Evolutionary conservation across 2,797 vertebrate species (phyloP), one percentile per base, ranked within the genome.

Genomic region (Hydrolagus colliei): DNA sequence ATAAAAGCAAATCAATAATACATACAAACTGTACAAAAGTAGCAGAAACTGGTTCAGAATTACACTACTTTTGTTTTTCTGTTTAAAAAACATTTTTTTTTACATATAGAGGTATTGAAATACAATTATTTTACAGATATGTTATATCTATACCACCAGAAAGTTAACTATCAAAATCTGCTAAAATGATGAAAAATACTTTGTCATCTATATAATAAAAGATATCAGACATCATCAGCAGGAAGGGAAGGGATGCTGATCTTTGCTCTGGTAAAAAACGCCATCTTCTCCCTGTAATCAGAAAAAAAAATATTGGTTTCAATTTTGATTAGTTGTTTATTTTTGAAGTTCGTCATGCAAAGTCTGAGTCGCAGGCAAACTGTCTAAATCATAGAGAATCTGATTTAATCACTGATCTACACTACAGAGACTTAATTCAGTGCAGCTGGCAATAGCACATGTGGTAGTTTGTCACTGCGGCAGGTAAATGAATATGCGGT

Each of bases 221-320:
- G 73, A 27, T 86, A 92, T 91, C 93, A 96, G 74, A 96, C 95
- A 75, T 96, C 95, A 59, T 96, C 94, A 13, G 93, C 94, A 0
- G 95, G 94, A 87, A 96, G 92, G 85, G 94, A 90, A 11, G 95
- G 95, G 89, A 96, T 93, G 88, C 90, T 95, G 87, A 96, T 94
- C 92, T 93, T 96, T 0, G 94, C 93, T 89, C 94, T 90, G 72
- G 95, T 96, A 91, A 96, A 96, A 88, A 95, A 96, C 9, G 95
- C 94, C 12, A 96, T 96, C 93, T 95, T 96, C 92, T 96, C 94
- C 93, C 95, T 96, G 71, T 76, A 88, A 88, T 84, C 0, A 72
- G 65, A 62, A 86, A 79, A 84, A 72, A 88, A 87, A 78, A 68
- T 14, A 74, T 9, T 32, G n/a, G 77, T 41, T 85, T 41, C 86